Percentiles rank a stretch among this genome's conserved stretches.
These are phyloP conservation scores for Sebastes oblongus DNA, from an alignment of 2,797 vertebrate species.

Conservation along the genomic window DNA sequence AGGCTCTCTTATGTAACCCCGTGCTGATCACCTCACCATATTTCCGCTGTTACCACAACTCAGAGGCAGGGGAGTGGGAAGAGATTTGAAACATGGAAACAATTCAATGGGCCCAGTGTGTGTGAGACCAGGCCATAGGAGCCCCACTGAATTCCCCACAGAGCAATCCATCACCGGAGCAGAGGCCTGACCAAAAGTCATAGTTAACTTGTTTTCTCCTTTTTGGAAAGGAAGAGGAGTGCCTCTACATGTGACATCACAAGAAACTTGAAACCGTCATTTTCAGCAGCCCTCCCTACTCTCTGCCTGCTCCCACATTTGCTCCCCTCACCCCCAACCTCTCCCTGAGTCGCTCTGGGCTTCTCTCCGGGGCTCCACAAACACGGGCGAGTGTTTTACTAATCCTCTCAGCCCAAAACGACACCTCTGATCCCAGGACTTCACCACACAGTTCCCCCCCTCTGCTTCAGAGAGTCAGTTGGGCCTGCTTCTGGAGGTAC, in stretches of 20 bases:
- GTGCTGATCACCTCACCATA: slow-evolving; percentile 25
- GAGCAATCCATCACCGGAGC: slow-evolving; percentile 29
- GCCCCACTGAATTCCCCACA: slow-evolving; percentile 2
- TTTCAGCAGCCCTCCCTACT: slow-evolving; percentile 66
- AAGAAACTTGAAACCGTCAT: slow-evolving; percentile 77
- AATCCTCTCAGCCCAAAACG: not conserved
- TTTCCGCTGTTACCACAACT: slow-evolving; percentile 8
- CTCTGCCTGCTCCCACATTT: slow-evolving; percentile 61
- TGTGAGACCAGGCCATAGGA: not conserved
- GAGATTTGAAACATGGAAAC: slow-evolving; percentile 16
- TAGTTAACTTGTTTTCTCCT: slow-evolving; percentile 9
- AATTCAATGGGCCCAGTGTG: slow-evolving; percentile 18
- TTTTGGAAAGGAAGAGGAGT: slow-evolving; percentile 59
- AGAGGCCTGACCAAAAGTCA: slow-evolving; percentile 13
- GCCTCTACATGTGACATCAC: slow-evolving; percentile 77
- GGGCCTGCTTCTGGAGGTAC: slow-evolving; percentile 41
- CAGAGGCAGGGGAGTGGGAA: not conserved
- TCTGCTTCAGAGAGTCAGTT: not conserved
- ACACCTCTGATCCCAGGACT: slow-evolving; percentile 18
- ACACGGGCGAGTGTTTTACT: not conserved
- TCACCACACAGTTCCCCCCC: not conserved
- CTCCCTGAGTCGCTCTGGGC: slow-evolving; percentile 13
- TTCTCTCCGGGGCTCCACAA: slow-evolving; percentile 35
- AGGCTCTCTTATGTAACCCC: slow-evolving; percentile 43
- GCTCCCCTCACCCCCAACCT: slow-evolving; percentile 53